phyloP scores from a whole-genome alignment of 2,113 vertebrate genomes.

The pig (Sus scrofa) region T2T-Sscrofa CM000817.6:151111501-151112000 shows the following conservation, averaged over 20 bases:
- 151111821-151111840: conserved; percentile 18
- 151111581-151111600: background rate
- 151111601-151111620: background rate
- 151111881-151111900: background rate
- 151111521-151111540: background rate
- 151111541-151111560: background rate
- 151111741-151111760: background rate
- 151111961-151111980: conserved; percentile 29
- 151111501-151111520: background rate
- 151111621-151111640: background rate
- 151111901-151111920: background rate
- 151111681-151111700: conserved; percentile 4
- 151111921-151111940: background rate
- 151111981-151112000: background rate
- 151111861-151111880: conserved; percentile 30
- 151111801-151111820: background rate
- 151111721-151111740: background rate
- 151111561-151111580: conserved; percentile 5
- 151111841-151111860: background rate
- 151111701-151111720: background rate
- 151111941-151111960: background rate
- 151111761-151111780: background rate
- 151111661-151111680: background rate
- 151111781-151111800: conserved; percentile 39
- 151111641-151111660: background rate